Evolutionary conservation across 2,888 invertebrate species (phyloP).

Genomic region (Proisotoma minuta): DNA sequence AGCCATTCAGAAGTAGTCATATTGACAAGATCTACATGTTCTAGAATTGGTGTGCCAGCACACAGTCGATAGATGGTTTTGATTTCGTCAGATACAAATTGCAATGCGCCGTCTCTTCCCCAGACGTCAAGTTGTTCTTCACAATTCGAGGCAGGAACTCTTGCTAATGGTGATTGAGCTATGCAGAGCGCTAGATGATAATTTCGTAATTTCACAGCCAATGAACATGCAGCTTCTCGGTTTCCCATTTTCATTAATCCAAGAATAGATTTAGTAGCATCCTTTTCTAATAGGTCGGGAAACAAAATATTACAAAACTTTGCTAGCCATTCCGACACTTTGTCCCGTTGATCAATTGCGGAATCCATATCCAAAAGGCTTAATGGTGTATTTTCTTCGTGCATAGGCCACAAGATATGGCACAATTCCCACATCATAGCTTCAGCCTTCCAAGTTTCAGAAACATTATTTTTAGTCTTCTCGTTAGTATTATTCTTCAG

Average conservation of each 20-base stretch:
- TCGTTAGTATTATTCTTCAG: background rate
- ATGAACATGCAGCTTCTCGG: constrained; percentile 32
- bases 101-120: constrained; percentile 21
- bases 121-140: constrained; percentile 27
- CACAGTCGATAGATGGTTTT: constrained; percentile 34
- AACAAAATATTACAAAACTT: constrained; percentile 34
- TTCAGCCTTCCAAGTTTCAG: constrained; percentile 17
- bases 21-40: constrained; percentile 17
- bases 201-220: constrained; percentile 33
- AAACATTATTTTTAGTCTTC: background rate
- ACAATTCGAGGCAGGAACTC: constrained; percentile 5
- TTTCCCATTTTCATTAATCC: constrained; percentile 40
- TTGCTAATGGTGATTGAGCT: background rate
- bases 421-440: constrained; percentile 63
- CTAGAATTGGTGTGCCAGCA: constrained; percentile 23
- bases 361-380: background rate
- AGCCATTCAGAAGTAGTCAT: constrained; percentile 66
- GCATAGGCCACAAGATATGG: constrained; percentile 67
- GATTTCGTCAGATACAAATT: constrained; percentile 28
- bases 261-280: constrained; percentile 21
- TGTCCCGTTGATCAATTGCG: constrained; percentile 32
- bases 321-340: constrained; percentile 35
- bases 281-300: constrained; percentile 22
- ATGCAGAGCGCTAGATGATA: constrained; percentile 30
- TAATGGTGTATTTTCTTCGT: constrained; percentile 20